Evolutionary conservation across 2,888 invertebrate species (phyloP).

Genomic region (Diloba caeruleocephala): DNA sequence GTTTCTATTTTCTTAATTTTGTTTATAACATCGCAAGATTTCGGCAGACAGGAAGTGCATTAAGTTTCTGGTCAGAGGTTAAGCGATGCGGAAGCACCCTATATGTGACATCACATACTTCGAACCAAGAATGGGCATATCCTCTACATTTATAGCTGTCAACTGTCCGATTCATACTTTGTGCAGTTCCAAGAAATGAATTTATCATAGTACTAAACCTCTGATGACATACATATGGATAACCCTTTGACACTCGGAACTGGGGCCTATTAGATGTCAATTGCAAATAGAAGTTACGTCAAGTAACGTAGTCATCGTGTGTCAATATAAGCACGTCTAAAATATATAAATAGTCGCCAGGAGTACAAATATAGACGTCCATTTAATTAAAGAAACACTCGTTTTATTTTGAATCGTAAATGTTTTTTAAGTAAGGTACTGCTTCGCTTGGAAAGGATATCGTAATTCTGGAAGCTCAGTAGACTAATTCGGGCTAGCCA

Average conservation of each 20-base stretch:
- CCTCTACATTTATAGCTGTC: constrained; percentile 12
- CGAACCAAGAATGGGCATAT: constrained; percentile 24
- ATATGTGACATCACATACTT: constrained; percentile 33
- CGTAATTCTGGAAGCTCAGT: too few species aligned
- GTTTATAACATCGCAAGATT: constrained; percentile 4
- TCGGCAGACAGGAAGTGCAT: constrained; percentile 30
- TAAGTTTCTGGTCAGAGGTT: constrained; percentile 24
- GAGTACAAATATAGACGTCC: constrained; percentile 13
- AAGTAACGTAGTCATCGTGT: constrained; percentile 21
- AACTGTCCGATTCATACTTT: constrained; percentile 25
- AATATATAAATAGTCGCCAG: constrained; percentile 23
- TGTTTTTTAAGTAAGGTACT: too few species aligned
- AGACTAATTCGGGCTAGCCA: too few species aligned
- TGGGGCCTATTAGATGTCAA: constrained; percentile 18
- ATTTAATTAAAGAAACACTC: constrained; percentile 4
- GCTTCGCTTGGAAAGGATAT: too few species aligned
- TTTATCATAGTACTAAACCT: constrained; percentile 29
- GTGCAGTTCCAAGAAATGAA: constrained; percentile 40
- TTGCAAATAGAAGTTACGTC: constrained; percentile 42
- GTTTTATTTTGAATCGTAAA: not conserved
- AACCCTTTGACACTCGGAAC: constrained; percentile 22
- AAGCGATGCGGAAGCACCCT: constrained; percentile 26
- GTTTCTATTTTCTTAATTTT: not conserved
- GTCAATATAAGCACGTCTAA: not conserved
- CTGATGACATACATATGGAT: constrained; percentile 13